Conservation (phyloP, 2,888 invertebrate species). For the Ramazzottius varieornatus region DNA sequence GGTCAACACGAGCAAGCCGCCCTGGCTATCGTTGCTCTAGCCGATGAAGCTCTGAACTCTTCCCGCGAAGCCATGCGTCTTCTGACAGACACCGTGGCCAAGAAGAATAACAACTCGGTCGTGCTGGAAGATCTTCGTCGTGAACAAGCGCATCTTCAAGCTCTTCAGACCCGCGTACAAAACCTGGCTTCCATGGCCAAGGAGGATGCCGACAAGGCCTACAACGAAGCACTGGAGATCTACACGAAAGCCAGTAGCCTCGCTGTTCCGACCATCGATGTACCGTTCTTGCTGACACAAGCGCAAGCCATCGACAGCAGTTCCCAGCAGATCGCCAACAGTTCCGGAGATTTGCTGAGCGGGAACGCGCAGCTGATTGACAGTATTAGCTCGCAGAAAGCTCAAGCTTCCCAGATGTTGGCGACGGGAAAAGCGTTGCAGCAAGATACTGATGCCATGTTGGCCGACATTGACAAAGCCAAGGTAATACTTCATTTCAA, state of each 20-base stretch:
- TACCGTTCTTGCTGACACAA: constrained; percentile 38
- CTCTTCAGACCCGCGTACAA: constrained; percentile 6
- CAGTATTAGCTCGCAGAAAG: not conserved
- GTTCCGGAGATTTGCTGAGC: not conserved
- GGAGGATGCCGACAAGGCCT: constrained; percentile 38
- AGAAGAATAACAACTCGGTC: not conserved
- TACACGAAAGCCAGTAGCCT: constrained; percentile 52
- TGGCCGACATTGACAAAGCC: not conserved
- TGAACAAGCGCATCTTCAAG: not conserved
- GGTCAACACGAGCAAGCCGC: constrained; percentile 34
- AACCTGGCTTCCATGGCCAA: constrained; percentile 21
- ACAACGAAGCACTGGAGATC: constrained; percentile 50
- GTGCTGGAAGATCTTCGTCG: not conserved
- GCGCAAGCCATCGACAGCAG: constrained; percentile 32
- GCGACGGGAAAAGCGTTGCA: not conserved
- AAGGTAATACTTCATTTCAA: too few species aligned
- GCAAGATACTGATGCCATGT: not conserved
- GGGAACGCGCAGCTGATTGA: not conserved
- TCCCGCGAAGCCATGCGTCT: not conserved
- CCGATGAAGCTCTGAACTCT: constrained; percentile 5
- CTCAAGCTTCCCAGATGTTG: not conserved
- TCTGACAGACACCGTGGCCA: not conserved
- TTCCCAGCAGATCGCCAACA: not conserved
- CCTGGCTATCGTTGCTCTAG: not conserved
- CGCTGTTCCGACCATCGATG: constrained; percentile 46